phyloP scores from a whole-genome alignment of 2,113 vertebrate genomes.

The Arizona elegans region DNA sequence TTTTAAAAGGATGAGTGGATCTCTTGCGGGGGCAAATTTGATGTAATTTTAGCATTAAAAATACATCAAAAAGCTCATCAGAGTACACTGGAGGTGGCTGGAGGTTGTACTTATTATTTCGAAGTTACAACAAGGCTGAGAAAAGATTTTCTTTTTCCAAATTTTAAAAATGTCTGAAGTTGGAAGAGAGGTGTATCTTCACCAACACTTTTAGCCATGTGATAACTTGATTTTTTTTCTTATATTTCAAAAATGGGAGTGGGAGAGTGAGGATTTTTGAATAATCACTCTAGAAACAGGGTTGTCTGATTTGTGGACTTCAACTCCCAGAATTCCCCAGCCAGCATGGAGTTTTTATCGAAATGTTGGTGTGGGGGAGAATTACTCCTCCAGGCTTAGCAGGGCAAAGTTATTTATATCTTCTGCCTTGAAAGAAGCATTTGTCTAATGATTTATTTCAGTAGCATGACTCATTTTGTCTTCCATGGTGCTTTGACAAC shows the following conservation, averaged over 20 bases:
- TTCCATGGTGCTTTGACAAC: neutral
- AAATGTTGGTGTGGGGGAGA: neutral
- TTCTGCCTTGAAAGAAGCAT: neutral
- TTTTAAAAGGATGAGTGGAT: neutral
- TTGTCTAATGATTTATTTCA: neutral
- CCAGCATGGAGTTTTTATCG: neutral
- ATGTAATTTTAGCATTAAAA: neutral
- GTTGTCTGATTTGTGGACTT: neutral
- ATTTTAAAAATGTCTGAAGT: neutral
- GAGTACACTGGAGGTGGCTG: neutral
- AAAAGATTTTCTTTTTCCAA: neutral
- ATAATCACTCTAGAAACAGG: neutral
- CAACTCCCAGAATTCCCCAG: neutral
- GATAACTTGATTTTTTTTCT: neutral
- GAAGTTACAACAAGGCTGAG: neutral
- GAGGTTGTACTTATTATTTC: neutral
- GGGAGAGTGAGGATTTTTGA: neutral
- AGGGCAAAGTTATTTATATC: neutral
- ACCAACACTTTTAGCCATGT: neutral
- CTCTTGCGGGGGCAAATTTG: neutral
- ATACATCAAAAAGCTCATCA: neutral
- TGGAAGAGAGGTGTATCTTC: neutral
- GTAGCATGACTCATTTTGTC: neutral
- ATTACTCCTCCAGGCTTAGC: neutral
- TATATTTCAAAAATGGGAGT: neutral